These are phyloP conservation scores for Zoroaster sp. DNA, from an alignment of 53 echinoderm and acorn worm species.

Conservation along the genomic window DNA sequence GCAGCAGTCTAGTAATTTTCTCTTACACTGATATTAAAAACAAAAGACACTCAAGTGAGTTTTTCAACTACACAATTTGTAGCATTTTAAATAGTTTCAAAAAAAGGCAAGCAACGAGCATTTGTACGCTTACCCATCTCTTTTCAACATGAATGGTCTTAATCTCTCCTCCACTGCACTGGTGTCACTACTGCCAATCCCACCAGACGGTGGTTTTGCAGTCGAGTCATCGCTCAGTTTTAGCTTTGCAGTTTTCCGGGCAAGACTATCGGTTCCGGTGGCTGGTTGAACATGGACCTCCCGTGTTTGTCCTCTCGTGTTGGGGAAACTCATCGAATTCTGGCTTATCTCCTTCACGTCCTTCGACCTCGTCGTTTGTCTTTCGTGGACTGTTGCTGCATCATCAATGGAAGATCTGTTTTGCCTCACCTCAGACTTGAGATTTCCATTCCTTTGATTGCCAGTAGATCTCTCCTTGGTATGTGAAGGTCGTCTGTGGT, in stretches of 20 bases:
- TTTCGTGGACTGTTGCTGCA: background rate
- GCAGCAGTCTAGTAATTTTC: no score
- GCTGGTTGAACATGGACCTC: background rate
- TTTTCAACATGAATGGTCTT: constrained; percentile 30
- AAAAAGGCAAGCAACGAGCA: background rate
- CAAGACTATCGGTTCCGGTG: background rate
- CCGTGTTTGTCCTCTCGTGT: background rate
- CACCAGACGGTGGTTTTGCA: background rate
- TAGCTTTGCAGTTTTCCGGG: background rate
- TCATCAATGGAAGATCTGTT: background rate
- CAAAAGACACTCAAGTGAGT: background rate
- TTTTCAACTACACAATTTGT: no score
- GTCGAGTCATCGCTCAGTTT: background rate
- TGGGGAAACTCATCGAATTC: background rate
- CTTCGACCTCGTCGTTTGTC: background rate
- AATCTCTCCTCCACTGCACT: background rate
- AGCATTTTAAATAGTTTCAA: no score
- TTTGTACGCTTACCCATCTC: constrained; percentile 21
- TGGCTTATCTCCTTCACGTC: background rate
- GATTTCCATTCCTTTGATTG: background rate
- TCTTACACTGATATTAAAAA: background rate
- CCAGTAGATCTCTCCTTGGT: background rate
- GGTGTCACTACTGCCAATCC: background rate
- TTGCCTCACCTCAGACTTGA: background rate
- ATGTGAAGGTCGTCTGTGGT: background rate